Evolutionary conservation across 2,797 vertebrate species (phyloP).

Genomic region (Clarias pachynema): DNA sequence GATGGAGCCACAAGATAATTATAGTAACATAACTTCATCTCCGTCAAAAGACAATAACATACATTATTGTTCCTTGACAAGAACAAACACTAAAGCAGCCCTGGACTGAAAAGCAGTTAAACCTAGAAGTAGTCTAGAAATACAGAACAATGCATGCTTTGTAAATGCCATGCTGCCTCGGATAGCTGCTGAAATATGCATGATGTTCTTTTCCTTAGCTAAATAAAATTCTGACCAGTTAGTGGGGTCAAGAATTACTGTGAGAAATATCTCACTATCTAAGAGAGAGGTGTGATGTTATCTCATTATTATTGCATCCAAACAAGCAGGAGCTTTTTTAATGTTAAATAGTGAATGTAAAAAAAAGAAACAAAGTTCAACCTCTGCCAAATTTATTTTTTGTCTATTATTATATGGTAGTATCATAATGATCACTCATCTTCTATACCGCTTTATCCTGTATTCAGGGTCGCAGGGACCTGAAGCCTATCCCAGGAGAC

Average conservation of each 20-base stretch:
- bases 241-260: not conserved
- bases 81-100: not conserved
- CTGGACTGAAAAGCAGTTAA: not conserved
- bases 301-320: not conserved
- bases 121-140: not conserved
- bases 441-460: too few species aligned
- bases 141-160: not conserved
- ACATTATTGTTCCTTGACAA: slow-evolving; percentile 9
- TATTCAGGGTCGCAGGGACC: too few species aligned
- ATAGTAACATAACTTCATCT: slow-evolving; percentile 8
- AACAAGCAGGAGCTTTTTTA: not conserved
- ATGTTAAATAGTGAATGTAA: too few species aligned
- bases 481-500: too few species aligned
- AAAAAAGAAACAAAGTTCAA: not conserved
- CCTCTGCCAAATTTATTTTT: not conserved
- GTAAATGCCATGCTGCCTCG: not conserved
- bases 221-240: not conserved
- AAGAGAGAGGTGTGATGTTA: not conserved
- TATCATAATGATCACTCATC: not conserved
- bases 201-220: not conserved
- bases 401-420: not conserved
- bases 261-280: not conserved
- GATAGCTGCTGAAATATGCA: not conserved
- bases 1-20: slow-evolving; percentile 51
- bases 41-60: slow-evolving; percentile 10